Evolutionary conservation across 2,797 vertebrate genomes (phyloP), one percentile per base, ranked within the genome.

Genomic region (Paguma larvata): DNA sequence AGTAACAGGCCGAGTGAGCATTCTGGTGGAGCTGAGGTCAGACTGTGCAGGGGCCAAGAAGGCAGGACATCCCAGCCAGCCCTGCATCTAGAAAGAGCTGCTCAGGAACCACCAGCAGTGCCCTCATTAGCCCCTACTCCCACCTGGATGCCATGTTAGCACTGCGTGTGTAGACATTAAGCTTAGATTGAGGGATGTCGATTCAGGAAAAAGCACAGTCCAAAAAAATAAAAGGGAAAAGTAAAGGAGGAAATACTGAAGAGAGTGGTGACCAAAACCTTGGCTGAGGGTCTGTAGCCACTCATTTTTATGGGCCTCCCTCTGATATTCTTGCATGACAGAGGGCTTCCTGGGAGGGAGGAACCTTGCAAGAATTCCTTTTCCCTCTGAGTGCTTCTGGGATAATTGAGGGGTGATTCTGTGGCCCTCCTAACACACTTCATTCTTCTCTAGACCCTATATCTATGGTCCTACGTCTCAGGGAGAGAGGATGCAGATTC

Each of bases 381-480:
- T 63, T 34, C 32, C 68, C 14, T 70, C 25, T 13, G 27, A 13
- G 1, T 41, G 51, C 62, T 51, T 72, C 56, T 59, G 32, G 51
- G 51, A 27, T 21, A 85, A 51, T 1, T 5, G 6, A 65, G 59
- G 63, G 56, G 30, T 92, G 56, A 59, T 11, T 80, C 34, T 78
- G 21, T 67, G 18, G 8, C 85, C 41, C 77, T 89, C 65, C 73
- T 97, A 68, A 97, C 44, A 67, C 10, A 27, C 59, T 88, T 13
- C 15, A 67, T 14, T 92, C 72, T 97, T 93, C 94, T 98, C 88
- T 95, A 99, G 99, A 98, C 99, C 99, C 4, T 99, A 99, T 93
- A 99, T 99, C 98, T 99, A 99, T 59, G 99, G 99, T 18, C 99
- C 99, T 23, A 99, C 99, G 0, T 99, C 99, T 67, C 99, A 99